These are phyloP conservation scores for Geotrypetes seraphini DNA, from an alignment of 2,797 vertebrate genomes.

Conservation along the genomic window DNA sequence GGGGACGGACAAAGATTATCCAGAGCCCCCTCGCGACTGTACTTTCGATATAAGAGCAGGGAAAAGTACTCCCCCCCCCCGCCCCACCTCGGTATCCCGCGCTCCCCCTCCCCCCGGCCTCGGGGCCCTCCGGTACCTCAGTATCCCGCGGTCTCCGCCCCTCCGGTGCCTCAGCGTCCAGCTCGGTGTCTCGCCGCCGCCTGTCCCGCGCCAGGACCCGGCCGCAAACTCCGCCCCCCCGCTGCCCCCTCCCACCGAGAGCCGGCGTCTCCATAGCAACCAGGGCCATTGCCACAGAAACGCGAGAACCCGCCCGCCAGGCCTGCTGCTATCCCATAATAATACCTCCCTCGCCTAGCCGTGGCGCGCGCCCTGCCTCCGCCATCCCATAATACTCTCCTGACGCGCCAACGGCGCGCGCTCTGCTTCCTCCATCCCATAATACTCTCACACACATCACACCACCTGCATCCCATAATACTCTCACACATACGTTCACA, in stretches of 20 bases:
- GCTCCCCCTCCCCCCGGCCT: too few relatives aligned
- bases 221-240: conserved; percentile 18
- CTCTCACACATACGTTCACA: not conserved
- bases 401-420: conserved; percentile 11
- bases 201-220: too few relatives aligned
- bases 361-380: conserved; percentile 19
- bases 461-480: conserved; percentile 60
- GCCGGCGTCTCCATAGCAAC: too few relatives aligned
- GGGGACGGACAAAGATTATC: too few relatives aligned
- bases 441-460: too few relatives aligned
- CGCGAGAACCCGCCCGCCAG: conserved; percentile 2
- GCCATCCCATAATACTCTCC: conserved; percentile 52
- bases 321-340: conserved; percentile 47
- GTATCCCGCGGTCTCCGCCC: too few relatives aligned
- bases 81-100: conserved; percentile 33
- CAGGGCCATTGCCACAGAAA: too few relatives aligned
- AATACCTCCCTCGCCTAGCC: conserved; percentile 36
- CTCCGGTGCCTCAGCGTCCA: too few relatives aligned
- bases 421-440: conserved; percentile 19
- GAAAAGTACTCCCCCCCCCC: conserved; percentile 65
- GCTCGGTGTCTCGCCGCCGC: too few relatives aligned
- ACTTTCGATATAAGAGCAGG: too few relatives aligned
- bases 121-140: too few relatives aligned
- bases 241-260: not conserved
- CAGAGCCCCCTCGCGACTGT: too few relatives aligned